Base-by-base conservation (phyloP, 2,797 vertebrate species). In the Lithobates sylvaticus region DNA sequence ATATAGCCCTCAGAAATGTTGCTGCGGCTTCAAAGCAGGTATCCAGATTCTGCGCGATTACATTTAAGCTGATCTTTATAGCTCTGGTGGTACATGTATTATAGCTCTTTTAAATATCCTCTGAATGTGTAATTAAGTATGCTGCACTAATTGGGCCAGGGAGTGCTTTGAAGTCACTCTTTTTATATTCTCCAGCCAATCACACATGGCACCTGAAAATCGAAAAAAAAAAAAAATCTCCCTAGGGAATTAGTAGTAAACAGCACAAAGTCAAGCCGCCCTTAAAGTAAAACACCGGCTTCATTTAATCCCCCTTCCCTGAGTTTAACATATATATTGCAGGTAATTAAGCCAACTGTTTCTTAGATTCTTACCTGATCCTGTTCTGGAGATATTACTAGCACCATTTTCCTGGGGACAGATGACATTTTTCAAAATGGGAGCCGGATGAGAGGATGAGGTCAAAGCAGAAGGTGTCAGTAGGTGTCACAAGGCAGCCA, bases 121-220 rank as follows among this genome's bases (percentile, higher is more conserved):
- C 54, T 65, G 69, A 65, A 74, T 65, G 13, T 79, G 72, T 85
- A 50, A 85, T 79, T 85, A 79, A 44, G 32, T 16, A 68, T 83
- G 42, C 65, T 78, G 50, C 68, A 72, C 68, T 84, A 78, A 78
- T 79, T 85, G 77, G 84, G 72, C 54, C 54, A 85, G 70, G 18
- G 27, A 77, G 70, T 13, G 34, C 34, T 82, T 72, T 82, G 70
- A 82, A 64, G 50, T 71, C 64, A 76, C 73, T 39, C 7, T 54
- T 77, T 69, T 71, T 39, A 27, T 23, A 72, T 44, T 72, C 54
- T 32, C 27, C 68, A 39, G 39, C 50, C 18, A 34, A 64, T 70
- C 27, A 76, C 47, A 84, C 12, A 13, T 27, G n/a, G n/a, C 74
- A 76, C 82, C 54, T 78, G 75, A 75, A 61, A 29, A 50, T 54